Conservation (phyloP, 2,113 vertebrate species). For the Oncorhynchus keta region DNA sequence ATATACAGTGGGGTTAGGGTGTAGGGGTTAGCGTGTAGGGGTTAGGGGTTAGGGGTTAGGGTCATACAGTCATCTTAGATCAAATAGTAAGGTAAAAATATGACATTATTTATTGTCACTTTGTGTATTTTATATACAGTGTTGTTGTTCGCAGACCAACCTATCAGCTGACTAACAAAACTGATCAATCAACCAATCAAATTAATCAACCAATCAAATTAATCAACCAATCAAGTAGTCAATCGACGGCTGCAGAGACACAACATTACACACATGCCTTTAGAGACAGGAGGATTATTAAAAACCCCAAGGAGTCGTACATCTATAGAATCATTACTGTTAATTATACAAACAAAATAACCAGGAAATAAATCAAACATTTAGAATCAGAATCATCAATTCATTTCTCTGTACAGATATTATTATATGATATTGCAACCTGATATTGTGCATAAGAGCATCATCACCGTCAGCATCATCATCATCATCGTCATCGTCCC, state of each 20-base stretch:
- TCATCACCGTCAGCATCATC: slow-evolving; percentile 41
- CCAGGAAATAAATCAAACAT: slow-evolving; percentile 29
- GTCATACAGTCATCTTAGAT: slow-evolving; percentile 49
- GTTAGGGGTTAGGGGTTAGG: too few relatives aligned
- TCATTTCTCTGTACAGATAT: slow-evolving; percentile 70
- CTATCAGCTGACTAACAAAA: too few relatives aligned
- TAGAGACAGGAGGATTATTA: slow-evolving; percentile 58
- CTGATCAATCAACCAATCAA: slow-evolving; percentile 35
- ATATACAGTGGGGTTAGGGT: too few relatives aligned
- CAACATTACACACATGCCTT: slow-evolving; percentile 73
- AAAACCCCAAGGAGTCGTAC: slow-evolving; percentile 67
- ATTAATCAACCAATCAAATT: slow-evolving; percentile 4
- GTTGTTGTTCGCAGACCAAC: too few relatives aligned
- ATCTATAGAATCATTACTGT: slow-evolving; percentile 56
- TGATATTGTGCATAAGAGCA: slow-evolving; percentile 79
- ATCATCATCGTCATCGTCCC: not conserved
- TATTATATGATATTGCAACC: slow-evolving; percentile 76
- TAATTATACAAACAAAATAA: slow-evolving; percentile 60
- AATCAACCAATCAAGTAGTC: slow-evolving; percentile 41
- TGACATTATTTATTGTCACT: slow-evolving; percentile 38
- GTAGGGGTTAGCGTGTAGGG: too few relatives aligned
- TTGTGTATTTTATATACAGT: too few relatives aligned
- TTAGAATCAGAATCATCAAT: slow-evolving; percentile 32
- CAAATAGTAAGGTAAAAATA: slow-evolving; percentile 47
- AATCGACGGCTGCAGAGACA: slow-evolving; percentile 37